Conservation (phyloP, 2,797 vertebrate genomes). For the Micrastur ruficollis region DNA sequence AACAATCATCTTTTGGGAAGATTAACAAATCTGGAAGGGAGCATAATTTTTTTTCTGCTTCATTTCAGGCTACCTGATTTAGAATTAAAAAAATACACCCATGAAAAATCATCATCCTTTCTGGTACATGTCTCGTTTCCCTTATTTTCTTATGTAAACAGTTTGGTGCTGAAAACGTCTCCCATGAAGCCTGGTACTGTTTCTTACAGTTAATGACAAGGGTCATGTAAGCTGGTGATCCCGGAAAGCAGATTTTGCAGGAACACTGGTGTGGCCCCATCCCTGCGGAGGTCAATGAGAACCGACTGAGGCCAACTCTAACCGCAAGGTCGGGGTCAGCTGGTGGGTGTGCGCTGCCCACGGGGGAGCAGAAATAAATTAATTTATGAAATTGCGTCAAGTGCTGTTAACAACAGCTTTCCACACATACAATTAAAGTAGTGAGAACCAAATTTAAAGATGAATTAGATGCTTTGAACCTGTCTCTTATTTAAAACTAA, state of each 20-base stretch:
- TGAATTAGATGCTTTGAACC: background rate
- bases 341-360: background rate
- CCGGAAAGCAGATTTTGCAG: background rate
- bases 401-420: background rate
- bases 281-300: background rate
- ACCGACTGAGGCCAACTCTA: background rate
- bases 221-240: background rate
- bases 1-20: background rate
- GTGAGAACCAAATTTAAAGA: background rate
- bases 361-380: background rate
- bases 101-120: background rate
- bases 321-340: background rate
- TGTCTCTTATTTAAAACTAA: background rate
- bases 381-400: background rate
- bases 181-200: background rate
- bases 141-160: background rate
- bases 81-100: background rate
- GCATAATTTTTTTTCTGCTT: background rate
- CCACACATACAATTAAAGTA: background rate
- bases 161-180: background rate
- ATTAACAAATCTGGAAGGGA: background rate
- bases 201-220: background rate
- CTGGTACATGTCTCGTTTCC: background rate
- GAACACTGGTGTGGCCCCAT: fast-evolving
- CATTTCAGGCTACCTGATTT: background rate